Percentiles rank a stretch among this genome's conserved stretches.
These are phyloP conservation scores for Poeciliopsis paucimaculata DNA, from an alignment of 2,797 vertebrate species.

Conservation along the genomic window DNA sequence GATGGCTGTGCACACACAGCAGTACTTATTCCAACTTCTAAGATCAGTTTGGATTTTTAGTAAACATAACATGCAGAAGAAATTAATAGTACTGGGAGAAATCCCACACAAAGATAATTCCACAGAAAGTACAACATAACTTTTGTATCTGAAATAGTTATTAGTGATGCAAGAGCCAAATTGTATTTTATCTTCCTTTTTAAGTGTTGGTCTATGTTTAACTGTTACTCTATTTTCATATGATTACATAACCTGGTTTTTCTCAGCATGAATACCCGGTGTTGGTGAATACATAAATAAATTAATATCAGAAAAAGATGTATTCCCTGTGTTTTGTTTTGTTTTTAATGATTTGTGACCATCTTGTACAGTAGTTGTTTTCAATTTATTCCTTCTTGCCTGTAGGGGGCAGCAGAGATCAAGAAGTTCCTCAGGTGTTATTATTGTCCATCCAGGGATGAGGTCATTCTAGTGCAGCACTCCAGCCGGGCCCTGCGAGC, in stretches of 20 bases:
- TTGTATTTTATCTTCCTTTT: neutral
- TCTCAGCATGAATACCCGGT: neutral
- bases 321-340: neutral
- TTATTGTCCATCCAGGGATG: conserved; percentile 65
- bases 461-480: conserved; percentile 75
- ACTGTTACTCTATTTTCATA: neutral
- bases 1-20: neutral
- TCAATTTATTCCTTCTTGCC: conserved; percentile 14
- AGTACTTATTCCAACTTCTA: neutral
- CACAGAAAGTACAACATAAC: neutral
- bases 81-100: neutral
- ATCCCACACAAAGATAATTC: neutral
- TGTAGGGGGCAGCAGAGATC: conserved; percentile 75
- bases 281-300: neutral
- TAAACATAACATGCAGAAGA: neutral
- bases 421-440: conserved; percentile 29
- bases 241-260: neutral
- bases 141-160: neutral
- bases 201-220: neutral
- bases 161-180: neutral
- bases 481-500: conserved; percentile 49
- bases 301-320: neutral
- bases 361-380: conserved; percentile 11
- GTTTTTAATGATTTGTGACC: neutral
- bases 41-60: neutral